Base-by-base conservation (phyloP, 2,888 invertebrate genomes). In the Heliconius erato region DNA sequence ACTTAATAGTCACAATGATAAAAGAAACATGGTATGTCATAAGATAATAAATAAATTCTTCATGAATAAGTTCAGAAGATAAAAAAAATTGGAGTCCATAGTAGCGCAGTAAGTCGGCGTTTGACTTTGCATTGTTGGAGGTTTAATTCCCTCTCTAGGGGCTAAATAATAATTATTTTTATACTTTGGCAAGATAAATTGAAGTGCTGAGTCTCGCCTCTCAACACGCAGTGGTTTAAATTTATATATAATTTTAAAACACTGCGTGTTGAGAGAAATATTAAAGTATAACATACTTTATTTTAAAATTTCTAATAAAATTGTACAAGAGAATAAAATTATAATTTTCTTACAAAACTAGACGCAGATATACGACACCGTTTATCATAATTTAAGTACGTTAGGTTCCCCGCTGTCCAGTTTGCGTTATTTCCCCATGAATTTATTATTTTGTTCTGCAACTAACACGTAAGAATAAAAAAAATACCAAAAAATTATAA, bases 381-480 rank as follows among this genome's bases (percentile, higher is more conserved):
- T 81, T 81, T 32, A 77, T 81, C 77, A 81, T 77, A 81, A 81
- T 81, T 81, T 81, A 77, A 81, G 68, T 69, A 69, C 71, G 77
- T 76, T 80, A 80, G 59, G 74, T 76, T 54, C 28, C 77, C 65
- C 67, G 67, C 63, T 77, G 81, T 81, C 81, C 81, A 68, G 69
- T 71, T 40, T 5, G 77, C 69, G 40, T 74, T 74, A 81, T 71
- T 81, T 81, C 77, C 11, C 77, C 32, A 44, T 44, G 59, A 76
- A 81, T 77, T 81, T 81, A 71, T 81, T 81, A 71, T 63, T 44
- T 78, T 49, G 16, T 26, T 28, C 63, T 35, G 19, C n/a, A 65
- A 28, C 65, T 74, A 74, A 32, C n/a, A 44, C n/a, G n/a, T 44
- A 44, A 71, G 14, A 44, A 71, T 40, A 44, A 71, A 40, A 71